Evolutionary conservation across 30 jellyfish, hydroid and myxozoan genomes (phyloP), one percentile per base, ranked within the genome.

Genomic region (Sanderia malayensis): DNA sequence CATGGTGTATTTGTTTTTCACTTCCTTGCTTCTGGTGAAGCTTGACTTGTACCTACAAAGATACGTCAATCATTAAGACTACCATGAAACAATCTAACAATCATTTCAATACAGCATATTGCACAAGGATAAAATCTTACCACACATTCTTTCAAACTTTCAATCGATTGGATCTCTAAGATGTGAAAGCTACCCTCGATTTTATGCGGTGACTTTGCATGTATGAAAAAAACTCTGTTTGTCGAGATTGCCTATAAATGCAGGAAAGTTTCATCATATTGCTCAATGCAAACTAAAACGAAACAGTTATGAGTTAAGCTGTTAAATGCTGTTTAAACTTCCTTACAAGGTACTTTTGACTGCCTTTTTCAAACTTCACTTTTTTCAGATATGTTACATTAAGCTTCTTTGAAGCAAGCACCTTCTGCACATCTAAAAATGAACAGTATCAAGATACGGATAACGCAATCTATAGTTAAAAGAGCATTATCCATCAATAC

Each of bases 161-260:
- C 95, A 0, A 84, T 37, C 28, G 85, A 65, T 32, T 64, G 72
- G 55, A 84, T 57, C 21, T 84, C 95, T 57, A 84, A 82, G 28
- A 84, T 46, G 32, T 84, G 95, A 46, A 74, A 84, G 70, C 89
- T 74, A 32, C 70, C n/a, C n/a, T 84, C 95, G 55, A 74, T 61
- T 71, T 78, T 78, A 61, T 63, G 70, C 0, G 89, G 89, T 46
- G 82, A 68, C 41, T 78, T 78, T 2, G 76, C 44, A 1, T 77
- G 46, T 2, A 78, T 53, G 7, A 78, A 26, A 58, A 64, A 65
- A 9, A 78, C 27, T 44, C 89, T 64, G 58, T 67, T 64, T 22
- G 89, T 78, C 8, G 89, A 64, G 17, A 78, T 78, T 52, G 80
- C 89, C 89, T 78, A 28, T n/a, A n/a, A n/a, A n/a, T n/a, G n/a